Evolutionary conservation across 2,797 vertebrate species (phyloP), one percentile per base, ranked within the genome.

Genomic region (Lacerta bilineata): DNA sequence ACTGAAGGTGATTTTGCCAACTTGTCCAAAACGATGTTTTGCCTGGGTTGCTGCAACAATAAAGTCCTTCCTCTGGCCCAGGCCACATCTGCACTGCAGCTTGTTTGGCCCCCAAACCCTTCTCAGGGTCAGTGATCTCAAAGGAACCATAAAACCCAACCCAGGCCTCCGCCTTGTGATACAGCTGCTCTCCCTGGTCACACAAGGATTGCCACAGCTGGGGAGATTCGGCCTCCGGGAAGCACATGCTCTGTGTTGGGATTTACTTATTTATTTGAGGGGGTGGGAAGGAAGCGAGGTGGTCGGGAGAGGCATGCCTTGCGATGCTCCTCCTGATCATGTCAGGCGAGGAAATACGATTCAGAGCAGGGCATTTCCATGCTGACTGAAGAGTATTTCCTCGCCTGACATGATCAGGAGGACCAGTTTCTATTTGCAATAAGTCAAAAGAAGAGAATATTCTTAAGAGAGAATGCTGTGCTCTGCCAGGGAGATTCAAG

Each of bases 141-240:
- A 81, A 85, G 86, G 83, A 77, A 68, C 84, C 86, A 77, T 81
- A 77, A 82, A 88, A 77, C 13, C 39, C 20, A 78, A 59, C 78
- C 18, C 27, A 86, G 80, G 83, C 61, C 43, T 81, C 36, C 17
- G 27, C 33, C 69, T 85, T 20, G 8, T 39, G 69, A 80, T 11
- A n/a, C 15, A 74, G 72, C 10, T 25, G 23, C 29, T 77, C 72
- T 81, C 6, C 9, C 59, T 20, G 68, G 6, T 2, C 68, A 59
- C 13, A 55, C 78, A 23, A 71, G 64, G 27, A n/a, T 80, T 15
- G 0, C 68, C 83, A 75, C 33, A 50, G 50, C 17, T 0, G 0
- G 61, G 39, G 0, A 74, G 23, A n/a, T 0, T 27, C 39, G 43
- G 71, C 46, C 59, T 46, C 0, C 0, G 50, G 9, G 18, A n/a